phyloP scores from a whole-genome alignment of 2,113 vertebrate genomes.

The Chitala chitala region DNA sequence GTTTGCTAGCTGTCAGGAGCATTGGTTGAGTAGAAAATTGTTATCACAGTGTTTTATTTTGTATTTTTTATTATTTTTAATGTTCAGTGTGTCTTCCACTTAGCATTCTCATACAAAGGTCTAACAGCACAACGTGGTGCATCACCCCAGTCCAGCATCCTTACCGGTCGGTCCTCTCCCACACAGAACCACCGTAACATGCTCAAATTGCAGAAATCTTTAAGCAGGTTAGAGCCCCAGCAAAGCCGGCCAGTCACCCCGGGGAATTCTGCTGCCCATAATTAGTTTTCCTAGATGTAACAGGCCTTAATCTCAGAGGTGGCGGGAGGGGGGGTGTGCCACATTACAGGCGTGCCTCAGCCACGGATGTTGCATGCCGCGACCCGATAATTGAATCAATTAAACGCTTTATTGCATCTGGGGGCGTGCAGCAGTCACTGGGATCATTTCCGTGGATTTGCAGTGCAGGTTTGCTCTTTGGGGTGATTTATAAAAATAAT shows the following conservation, averaged over 20 bases:
- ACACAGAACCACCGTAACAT: too few relatives aligned
- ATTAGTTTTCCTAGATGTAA: slow-evolving; percentile 45
- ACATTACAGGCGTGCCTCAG: slow-evolving; percentile 18
- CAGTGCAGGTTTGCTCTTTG: slow-evolving; percentile 51
- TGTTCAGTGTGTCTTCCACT: too few relatives aligned
- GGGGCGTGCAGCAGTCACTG: slow-evolving; percentile 33
- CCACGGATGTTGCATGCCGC: slow-evolving; percentile 27
- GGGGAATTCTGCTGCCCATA: slow-evolving; percentile 38
- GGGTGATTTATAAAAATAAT: slow-evolving; percentile 57
- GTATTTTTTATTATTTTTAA: too few relatives aligned
- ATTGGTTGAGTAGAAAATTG: too few relatives aligned
- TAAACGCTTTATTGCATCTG: slow-evolving; percentile 49
- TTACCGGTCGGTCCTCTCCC: too few relatives aligned
- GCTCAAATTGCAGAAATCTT: too few relatives aligned
- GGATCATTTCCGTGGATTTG: slow-evolving; percentile 51
- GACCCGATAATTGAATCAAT: slow-evolving; percentile 45
- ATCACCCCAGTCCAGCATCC: too few relatives aligned
- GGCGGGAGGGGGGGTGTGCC: not conserved
- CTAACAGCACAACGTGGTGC: too few relatives aligned
- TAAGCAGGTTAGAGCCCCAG: slow-evolving; percentile 51
- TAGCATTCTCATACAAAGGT: too few relatives aligned
- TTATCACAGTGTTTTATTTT: too few relatives aligned
- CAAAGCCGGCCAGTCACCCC: slow-evolving; percentile 38
- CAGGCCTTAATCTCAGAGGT: not conserved
- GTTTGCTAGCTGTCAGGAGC: too few relatives aligned